A percentile compares a stretch with the other conserved stretches of the same genome.
phyloP scores from a whole-genome alignment of 92 coral and sea anemone genomes.

The Diadumene lineata region DNA sequence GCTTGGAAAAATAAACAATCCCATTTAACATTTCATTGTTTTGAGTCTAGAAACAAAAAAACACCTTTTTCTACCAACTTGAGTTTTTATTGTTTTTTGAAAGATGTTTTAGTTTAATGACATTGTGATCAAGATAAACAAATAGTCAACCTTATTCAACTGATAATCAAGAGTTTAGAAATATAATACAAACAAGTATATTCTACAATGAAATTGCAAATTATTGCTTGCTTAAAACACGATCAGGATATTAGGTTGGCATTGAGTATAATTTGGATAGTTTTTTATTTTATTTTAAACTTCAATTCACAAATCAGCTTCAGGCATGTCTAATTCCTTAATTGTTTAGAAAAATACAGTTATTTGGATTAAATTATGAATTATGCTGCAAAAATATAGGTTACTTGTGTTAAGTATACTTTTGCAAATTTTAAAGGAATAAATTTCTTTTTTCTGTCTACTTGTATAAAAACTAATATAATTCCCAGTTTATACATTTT shows the following conservation, averaged over 20 bases:
- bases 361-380: too few species aligned
- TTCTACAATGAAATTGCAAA: neutral
- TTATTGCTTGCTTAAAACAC: neutral
- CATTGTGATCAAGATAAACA: neutral
- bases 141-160: neutral
- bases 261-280: neutral
- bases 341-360: too few species aligned
- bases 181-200: neutral
- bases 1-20: too few species aligned
- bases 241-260: neutral
- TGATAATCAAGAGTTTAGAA: neutral
- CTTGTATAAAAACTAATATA: too few species aligned
- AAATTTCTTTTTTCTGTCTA: too few species aligned
- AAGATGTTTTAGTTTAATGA: neutral
- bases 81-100: neutral
- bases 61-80: neutral
- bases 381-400: too few species aligned
- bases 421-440: too few species aligned
- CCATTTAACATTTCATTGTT: neutral
- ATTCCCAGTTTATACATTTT: too few species aligned
- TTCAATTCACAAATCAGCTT: neutral
- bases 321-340: neutral
- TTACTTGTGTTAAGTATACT: too few species aligned
- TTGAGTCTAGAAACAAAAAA: neutral
- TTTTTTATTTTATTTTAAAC: neutral